Conservation (phyloP, 2,797 vertebrate species). For the Kryptolebias ocellatus region DNA sequence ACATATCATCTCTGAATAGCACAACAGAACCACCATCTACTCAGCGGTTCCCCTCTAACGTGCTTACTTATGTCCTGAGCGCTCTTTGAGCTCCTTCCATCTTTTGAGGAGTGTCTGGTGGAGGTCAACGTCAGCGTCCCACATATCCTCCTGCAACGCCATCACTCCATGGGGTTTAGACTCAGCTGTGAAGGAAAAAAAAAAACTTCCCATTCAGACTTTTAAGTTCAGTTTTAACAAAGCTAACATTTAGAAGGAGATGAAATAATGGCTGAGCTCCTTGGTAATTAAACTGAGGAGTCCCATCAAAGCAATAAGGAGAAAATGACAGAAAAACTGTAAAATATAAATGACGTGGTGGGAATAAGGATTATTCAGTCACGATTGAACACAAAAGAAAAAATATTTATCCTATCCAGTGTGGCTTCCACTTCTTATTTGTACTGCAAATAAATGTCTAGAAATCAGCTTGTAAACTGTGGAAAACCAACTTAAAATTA, state of each 20-base stretch:
- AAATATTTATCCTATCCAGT: no score
- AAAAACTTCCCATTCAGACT: background rate
- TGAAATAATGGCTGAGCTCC: no score
- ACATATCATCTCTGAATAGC: background rate
- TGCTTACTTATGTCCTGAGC: slow-evolving; percentile 86
- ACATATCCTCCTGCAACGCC: slow-evolving; percentile 91
- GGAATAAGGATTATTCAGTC: no score
- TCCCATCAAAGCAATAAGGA: no score
- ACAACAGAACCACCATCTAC: background rate
- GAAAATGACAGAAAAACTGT: no score
- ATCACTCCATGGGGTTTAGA: slow-evolving; percentile 84
- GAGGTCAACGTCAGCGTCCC: slow-evolving; percentile 94
- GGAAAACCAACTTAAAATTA: no score
- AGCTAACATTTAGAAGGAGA: background rate
- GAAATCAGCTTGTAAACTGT: no score
- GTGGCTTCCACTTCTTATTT: no score
- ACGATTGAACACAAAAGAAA: no score
- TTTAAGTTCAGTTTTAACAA: background rate
- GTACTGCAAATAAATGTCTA: no score
- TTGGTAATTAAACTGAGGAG: no score
- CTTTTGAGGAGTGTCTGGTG: slow-evolving; percentile 91
- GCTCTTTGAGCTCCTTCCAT: slow-evolving; percentile 90
- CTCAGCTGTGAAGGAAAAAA: slow-evolving; percentile 81
- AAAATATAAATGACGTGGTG: no score
- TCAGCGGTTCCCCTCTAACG: background rate